phyloP scores from a whole-genome alignment of 53 echinoderm and acorn worm species.

The Arbacia lixula region DNA sequence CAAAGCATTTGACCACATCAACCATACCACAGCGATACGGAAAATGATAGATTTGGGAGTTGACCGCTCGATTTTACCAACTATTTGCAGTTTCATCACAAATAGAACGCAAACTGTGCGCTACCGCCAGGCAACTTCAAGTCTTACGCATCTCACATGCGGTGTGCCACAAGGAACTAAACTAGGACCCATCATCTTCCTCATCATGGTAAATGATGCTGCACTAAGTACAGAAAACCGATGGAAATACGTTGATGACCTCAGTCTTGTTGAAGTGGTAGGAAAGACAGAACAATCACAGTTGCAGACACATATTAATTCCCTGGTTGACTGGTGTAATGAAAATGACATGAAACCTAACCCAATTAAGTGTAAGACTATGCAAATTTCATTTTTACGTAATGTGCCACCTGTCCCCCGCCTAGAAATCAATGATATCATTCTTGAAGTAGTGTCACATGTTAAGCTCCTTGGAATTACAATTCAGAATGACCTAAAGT shows the following conservation, averaged over 20 bases:
- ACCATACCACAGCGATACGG: slow-evolving; percentile 38
- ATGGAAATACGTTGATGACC: slow-evolving; percentile 56
- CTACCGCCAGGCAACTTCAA: slow-evolving; percentile 18
- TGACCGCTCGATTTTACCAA: slow-evolving; percentile 33
- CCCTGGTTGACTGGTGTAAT: too few species aligned
- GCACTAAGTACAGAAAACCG: slow-evolving; percentile 8
- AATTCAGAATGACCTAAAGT: too few species aligned
- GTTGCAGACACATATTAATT: too few species aligned
- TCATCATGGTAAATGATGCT: slow-evolving; percentile 57
- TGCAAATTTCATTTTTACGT: too few species aligned
- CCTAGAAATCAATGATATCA: too few species aligned
- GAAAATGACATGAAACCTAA: too few species aligned
- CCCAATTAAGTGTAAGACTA: too few species aligned
- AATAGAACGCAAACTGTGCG: slow-evolving; percentile 31
- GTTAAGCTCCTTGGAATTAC: too few species aligned
- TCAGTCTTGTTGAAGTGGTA: not conserved
- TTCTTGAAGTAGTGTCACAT: too few species aligned
- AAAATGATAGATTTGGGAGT: slow-evolving; percentile 44
- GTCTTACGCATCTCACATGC: slow-evolving; percentile 4
- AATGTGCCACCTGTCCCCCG: too few species aligned
- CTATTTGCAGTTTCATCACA: slow-evolving; percentile 54
- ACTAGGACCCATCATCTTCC: slow-evolving; percentile 59
- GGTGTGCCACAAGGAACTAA: slow-evolving; percentile 63
- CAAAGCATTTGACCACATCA: slow-evolving; percentile 56
- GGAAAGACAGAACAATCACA: too few species aligned